Evolutionary conservation across 2,113 vertebrate species (phyloP).

Genomic region (Psammodynastes pulverulentus): DNA sequence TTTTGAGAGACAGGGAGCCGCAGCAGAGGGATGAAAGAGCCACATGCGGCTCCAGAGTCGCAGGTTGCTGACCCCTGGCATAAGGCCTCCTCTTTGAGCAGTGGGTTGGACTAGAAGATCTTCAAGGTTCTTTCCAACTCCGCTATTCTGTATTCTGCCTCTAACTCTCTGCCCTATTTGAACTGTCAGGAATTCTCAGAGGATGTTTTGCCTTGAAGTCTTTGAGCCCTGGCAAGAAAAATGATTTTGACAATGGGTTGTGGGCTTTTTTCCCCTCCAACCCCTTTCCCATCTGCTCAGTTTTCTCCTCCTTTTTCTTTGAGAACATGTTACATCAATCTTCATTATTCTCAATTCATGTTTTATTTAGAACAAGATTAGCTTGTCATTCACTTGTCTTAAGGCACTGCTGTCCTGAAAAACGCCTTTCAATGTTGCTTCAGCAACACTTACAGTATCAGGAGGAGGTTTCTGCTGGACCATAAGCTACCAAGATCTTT

Average conservation of each 20-base stretch:
- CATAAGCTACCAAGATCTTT: background rate
- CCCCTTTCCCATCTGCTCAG: slow-evolving; percentile 18
- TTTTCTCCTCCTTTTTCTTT: background rate
- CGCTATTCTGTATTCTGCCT: background rate
- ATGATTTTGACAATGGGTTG: slow-evolving; percentile 48
- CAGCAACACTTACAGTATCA: slow-evolving; percentile 9
- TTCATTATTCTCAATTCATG: slow-evolving; percentile 43
- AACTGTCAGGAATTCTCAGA: slow-evolving; percentile 24
- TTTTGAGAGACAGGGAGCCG: too few relatives aligned
- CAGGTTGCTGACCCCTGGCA: too few relatives aligned
- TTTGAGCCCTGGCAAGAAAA: slow-evolving; percentile 34
- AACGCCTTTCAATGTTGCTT: slow-evolving; percentile 20
- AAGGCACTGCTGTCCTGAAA: background rate
- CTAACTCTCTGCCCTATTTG: slow-evolving; percentile 37
- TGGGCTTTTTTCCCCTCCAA: background rate
- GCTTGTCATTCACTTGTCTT: slow-evolving; percentile 26
- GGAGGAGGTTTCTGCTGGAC: slow-evolving; percentile 8
- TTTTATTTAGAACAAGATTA: slow-evolving; percentile 51
- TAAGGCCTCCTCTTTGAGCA: too few relatives aligned
- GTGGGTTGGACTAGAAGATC: background rate
- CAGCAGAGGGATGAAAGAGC: too few relatives aligned
- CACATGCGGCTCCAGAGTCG: too few relatives aligned
- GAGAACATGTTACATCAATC: slow-evolving; percentile 16
- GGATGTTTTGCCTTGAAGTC: slow-evolving; percentile 46
- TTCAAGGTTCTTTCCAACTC: background rate